Evolutionary conservation across 2,888 invertebrate genomes (phyloP), one percentile per base, ranked within the genome.

Genomic region (Cremastinae sp.): DNA sequence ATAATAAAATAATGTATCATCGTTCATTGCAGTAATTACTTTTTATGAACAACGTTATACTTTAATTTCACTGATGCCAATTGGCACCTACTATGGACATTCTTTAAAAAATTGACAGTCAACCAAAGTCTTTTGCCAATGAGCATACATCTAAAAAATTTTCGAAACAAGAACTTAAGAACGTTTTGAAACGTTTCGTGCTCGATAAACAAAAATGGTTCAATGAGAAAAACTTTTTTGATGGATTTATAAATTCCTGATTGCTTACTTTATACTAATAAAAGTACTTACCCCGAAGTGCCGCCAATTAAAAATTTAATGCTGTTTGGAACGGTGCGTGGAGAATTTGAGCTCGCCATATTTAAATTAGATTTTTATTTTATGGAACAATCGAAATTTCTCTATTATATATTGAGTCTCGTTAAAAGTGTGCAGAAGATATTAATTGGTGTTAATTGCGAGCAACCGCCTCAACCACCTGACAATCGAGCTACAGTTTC

Each of bases 271-370:
- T 22, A 2, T 45, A 14, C 14, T 36, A 16, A n/a, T 8, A 10
- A 49, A 49, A 53, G 10, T 72, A 88, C 84, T 73, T 81, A 89
- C 89, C 89, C 89, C 62, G 89, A 85, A 2, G 85, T 80, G 14
- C 89, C 89, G 16, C 88, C 88, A 72, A 89, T 88, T 22, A 87
- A 66, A 65, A 89, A 89, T 78, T 88, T 89, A 62, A 88, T 78
- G 14, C 81, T 70, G 75, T 88, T 88, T 20, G 89, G 89, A 49
- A 89, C 86, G 1, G 80, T 87, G 34, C 88, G 87, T 64, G 88
- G 85, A n/a, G 80, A 80, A 69, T 88, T 88, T 78, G 86, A 80
- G 45, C 79, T 83, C 41, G 85, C 81, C 87, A 88, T 88, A 77
- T 80, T 65, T 54, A 8, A 8, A 68, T 41, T 41, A 38, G 9